Percentiles rank a stretch among this genome's conserved stretches.
phyloP scores from a whole-genome alignment of 92 coral and sea anemone genomes.

The Palythoa grandiflora region DNA sequence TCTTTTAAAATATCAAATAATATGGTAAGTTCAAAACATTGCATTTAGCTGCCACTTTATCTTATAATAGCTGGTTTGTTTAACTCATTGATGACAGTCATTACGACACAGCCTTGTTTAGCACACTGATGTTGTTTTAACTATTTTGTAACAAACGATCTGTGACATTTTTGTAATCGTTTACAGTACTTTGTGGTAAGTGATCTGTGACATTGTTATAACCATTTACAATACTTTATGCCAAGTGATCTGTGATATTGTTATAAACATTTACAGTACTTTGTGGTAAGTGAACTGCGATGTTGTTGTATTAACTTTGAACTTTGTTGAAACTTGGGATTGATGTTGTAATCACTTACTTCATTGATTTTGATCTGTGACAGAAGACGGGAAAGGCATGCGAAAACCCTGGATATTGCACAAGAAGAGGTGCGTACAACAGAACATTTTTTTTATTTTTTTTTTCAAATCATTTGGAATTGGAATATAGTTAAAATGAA shows the following conservation, averaged over 20 bases:
- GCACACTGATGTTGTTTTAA: no score
- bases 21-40: no score
- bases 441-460: not conserved
- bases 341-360: slow-evolving; percentile 41
- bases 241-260: not conserved
- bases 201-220: not conserved
- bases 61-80: no score
- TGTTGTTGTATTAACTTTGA: not conserved
- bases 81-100: no score
- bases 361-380: slow-evolving; percentile 41
- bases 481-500: no score
- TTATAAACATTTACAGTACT: not conserved
- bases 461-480: no score
- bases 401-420: slow-evolving; percentile 98
- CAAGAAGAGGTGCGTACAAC: slow-evolving; percentile 86
- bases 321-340: not conserved
- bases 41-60: no score
- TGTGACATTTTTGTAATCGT: no score
- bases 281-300: not conserved
- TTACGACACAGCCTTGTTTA: no score
- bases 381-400: slow-evolving; percentile 98
- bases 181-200: not conserved
- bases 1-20: no score
- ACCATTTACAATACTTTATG: not conserved
- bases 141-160: no score